Percentiles rank a stretch among this genome's conserved stretches.
phyloP scores from a whole-genome alignment of 2,797 vertebrate species.

The Leptoclinus maculatus region DNA sequence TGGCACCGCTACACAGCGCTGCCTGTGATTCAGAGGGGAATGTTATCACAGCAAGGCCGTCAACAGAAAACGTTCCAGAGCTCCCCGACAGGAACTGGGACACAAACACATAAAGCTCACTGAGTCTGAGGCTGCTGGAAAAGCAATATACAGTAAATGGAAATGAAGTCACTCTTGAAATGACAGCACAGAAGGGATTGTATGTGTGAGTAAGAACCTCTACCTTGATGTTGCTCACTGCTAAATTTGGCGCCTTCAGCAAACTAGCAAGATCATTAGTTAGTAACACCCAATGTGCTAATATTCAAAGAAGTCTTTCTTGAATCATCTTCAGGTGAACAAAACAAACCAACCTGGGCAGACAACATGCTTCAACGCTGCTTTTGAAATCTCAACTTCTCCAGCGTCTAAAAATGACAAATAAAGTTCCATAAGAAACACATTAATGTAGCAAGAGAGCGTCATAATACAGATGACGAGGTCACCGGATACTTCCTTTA shows the following conservation, averaged over 20 bases:
- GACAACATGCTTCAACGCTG: not conserved
- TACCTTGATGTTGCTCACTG: conserved; percentile 12
- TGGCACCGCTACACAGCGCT: conserved; percentile 73
- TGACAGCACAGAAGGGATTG: conserved; percentile 41
- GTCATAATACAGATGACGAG: not conserved
- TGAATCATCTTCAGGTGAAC: conserved; percentile 1
- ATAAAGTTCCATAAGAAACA: not conserved
- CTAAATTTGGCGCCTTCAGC: conserved; percentile 36
- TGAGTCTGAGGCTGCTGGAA: conserved; percentile 46
- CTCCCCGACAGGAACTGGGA: conserved; percentile 61
- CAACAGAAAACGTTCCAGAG: conserved; percentile 79
- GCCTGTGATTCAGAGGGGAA: conserved; percentile 82
- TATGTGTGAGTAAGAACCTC: conserved; percentile 18
- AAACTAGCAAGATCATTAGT: conserved; percentile 55
- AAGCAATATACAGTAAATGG: conserved; percentile 56
- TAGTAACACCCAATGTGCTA: conserved; percentile 52
- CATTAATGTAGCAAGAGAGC: not conserved
- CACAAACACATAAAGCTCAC: conserved; percentile 76
- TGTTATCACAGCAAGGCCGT: conserved; percentile 77
- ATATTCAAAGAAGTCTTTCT: conserved; percentile 71
- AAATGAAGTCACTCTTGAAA: conserved; percentile 47
- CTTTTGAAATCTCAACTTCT: conserved; percentile 1
- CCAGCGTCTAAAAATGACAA: not conserved
- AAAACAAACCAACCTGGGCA: not conserved
- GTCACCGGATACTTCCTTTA: no score